Percentiles rank a stretch among this genome's conserved stretches.
These are phyloP conservation scores for Gambelia wislizenii DNA, from an alignment of 2,797 vertebrate species.

Conservation along the genomic window DNA sequence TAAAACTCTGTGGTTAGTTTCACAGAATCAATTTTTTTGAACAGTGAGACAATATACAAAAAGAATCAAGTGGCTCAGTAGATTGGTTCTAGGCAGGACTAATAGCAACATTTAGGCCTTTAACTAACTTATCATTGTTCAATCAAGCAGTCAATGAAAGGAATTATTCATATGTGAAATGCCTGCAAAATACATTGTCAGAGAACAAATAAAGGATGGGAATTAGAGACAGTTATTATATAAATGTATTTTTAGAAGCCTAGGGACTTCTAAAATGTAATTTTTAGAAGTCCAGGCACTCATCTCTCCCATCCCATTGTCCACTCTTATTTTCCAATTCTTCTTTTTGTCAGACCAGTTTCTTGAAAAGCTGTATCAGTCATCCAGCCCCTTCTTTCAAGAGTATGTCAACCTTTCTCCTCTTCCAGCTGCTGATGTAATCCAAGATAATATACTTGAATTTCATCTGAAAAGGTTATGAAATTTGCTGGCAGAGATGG, in stretches of 20 bases:
- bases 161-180: conserved; percentile 14
- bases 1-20: neutral
- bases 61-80: too few relatives aligned
- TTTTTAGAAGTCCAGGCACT: neutral
- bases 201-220: neutral
- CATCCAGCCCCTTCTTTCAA: neutral
- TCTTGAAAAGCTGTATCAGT: neutral
- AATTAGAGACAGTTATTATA: neutral
- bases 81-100: too few relatives aligned
- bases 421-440: neutral
- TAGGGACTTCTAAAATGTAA: too few relatives aligned
- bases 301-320: neutral
- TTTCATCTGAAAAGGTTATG: neutral
- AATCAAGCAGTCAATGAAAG: neutral
- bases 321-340: neutral
- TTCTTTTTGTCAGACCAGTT: neutral
- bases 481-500: neutral
- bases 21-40: too few relatives aligned
- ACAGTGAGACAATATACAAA: too few relatives aligned
- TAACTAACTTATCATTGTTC: neutral
- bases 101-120: neutral
- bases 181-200: too few relatives aligned
- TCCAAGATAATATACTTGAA: neutral
- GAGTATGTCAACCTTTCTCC: neutral
- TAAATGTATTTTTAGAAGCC: conserved; percentile 1